These are phyloP conservation scores for Sebastes vulpes DNA, from an alignment of 2,797 vertebrate genomes.

Conservation along the genomic window DNA sequence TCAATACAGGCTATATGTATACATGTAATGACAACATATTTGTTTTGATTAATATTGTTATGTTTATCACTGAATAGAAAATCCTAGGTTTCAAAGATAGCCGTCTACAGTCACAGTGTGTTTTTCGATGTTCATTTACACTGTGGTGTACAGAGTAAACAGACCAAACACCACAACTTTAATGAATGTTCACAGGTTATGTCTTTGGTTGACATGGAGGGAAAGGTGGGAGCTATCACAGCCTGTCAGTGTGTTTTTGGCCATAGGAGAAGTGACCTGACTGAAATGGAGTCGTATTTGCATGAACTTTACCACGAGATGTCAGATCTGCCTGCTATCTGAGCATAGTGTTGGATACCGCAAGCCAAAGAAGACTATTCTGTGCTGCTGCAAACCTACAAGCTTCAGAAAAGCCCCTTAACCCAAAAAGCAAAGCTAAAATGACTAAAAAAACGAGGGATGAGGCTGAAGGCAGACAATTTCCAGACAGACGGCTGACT, in stretches of 20 bases:
- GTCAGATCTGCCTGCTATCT: not conserved
- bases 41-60: not conserved
- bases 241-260: not conserved
- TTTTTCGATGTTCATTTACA: not conserved
- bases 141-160: not conserved
- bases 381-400: not conserved
- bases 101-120: not conserved
- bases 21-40: too few relatives aligned
- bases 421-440: conserved; percentile 9
- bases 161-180: not conserved
- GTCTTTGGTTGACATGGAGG: not conserved
- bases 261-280: not conserved
- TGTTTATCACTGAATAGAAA: not conserved
- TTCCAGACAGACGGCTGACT: conserved; percentile 39
- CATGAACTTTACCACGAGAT: not conserved
- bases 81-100: not conserved
- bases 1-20: not conserved
- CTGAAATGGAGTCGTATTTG: not conserved
- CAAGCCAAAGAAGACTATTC: not conserved
- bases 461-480: conserved; percentile 23
- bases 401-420: conserved; percentile 2
- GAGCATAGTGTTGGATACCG: not conserved
- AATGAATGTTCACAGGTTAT: not conserved
- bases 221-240: not conserved
- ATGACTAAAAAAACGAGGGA: not conserved